Percentiles rank a stretch among this genome's conserved stretches.
Conservation (phyloP, 2,797 vertebrate species). For the Molossus alvarezi region DNA sequence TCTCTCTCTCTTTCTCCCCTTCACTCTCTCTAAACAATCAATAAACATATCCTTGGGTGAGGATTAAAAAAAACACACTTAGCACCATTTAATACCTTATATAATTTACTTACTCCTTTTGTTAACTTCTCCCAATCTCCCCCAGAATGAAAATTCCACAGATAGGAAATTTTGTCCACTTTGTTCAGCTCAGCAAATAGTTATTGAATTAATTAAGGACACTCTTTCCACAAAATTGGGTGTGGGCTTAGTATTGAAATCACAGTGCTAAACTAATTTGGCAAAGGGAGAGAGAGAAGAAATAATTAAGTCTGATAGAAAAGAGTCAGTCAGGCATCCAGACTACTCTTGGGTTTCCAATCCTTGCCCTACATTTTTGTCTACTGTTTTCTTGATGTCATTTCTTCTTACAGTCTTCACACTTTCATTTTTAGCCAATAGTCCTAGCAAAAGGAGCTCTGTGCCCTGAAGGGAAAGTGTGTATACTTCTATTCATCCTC, state of each 20-base stretch:
- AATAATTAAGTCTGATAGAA: neutral
- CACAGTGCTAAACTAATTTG: neutral
- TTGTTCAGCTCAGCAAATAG: neutral
- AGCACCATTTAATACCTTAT: neutral
- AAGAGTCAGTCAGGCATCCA: neutral
- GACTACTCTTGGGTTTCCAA: neutral
- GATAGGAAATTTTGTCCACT: neutral
- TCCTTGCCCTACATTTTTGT: neutral
- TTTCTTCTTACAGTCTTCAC: neutral
- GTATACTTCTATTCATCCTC: neutral
- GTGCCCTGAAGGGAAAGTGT: neutral
- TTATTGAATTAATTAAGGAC: conserved; percentile 22
- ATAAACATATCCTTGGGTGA: neutral
- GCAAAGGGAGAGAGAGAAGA: neutral
- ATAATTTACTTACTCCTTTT: neutral
- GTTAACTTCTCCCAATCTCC: neutral
- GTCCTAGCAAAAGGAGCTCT: conserved; percentile 11
- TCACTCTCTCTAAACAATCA: neutral
- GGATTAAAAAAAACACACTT: neutral
- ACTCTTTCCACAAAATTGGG: neutral
- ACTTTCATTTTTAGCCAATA: conserved; percentile 19
- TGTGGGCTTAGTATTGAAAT: conserved; percentile 8
- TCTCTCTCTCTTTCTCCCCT: neutral
- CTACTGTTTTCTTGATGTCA: neutral
- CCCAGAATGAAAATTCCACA: neutral